Conservation (phyloP, 2,888 invertebrate genomes). For the Taenaris catops region DNA sequence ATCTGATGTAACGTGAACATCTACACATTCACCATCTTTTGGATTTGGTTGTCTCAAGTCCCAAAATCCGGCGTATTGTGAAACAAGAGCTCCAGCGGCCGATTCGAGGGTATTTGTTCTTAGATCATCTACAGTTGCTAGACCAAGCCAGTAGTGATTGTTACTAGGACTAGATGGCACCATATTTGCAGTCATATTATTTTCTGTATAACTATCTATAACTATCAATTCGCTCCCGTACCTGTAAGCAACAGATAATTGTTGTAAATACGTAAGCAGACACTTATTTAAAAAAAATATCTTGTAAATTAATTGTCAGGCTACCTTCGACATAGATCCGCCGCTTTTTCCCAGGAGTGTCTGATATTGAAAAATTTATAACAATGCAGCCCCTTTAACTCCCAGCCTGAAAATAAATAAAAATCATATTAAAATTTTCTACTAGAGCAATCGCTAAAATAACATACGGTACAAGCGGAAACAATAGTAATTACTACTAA, state of each 20-base stretch:
- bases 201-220: conserved; percentile 94
- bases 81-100: conserved; percentile 92
- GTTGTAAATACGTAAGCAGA: not conserved
- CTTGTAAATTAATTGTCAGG: not conserved
- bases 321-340: conserved; percentile 95
- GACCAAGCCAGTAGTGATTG: conserved; percentile 93
- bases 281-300: not conserved
- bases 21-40: conserved; percentile 93
- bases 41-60: conserved; percentile 93
- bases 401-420: conserved; percentile 89
- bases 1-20: conserved; percentile 84
- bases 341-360: conserved; percentile 97
- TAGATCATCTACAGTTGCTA: conserved; percentile 94
- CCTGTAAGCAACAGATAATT: conserved; percentile 69
- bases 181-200: conserved; percentile 93
- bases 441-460: too few relatives aligned
- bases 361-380: conserved; percentile 97
- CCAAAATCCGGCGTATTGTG: conserved; percentile 97
- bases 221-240: conserved; percentile 97
- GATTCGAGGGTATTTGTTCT: conserved; percentile 97
- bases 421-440: conserved; percentile 8
- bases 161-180: conserved; percentile 84
- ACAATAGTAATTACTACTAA: too few relatives aligned
- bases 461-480: too few relatives aligned
- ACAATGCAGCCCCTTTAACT: conserved; percentile 93